A percentile compares a stretch with the other conserved stretches of the same genome.
Evolutionary conservation across 2,888 invertebrate genomes (phyloP).

Genomic region (Axea sp.): DNA sequence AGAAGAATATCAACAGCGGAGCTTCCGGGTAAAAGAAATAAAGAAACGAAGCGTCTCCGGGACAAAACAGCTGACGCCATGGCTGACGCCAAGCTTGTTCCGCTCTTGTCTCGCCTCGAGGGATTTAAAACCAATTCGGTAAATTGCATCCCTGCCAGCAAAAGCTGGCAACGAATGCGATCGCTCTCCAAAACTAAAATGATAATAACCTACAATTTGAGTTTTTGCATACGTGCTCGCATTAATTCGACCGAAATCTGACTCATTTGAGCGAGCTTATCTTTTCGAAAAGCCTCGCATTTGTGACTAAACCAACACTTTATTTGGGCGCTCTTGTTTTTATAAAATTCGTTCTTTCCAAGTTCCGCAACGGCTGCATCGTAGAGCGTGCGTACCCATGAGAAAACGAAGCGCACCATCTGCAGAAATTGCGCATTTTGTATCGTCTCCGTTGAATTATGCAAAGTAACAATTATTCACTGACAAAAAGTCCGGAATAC

Average conservation of each 20-base stretch:
- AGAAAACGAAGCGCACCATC: conserved; percentile 36
- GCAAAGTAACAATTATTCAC: conserved; percentile 46
- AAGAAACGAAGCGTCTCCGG: conserved; percentile 71
- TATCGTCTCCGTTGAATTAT: conserved; percentile 25
- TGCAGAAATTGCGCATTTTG: conserved; percentile 40
- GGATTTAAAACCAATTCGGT: conserved; percentile 78
- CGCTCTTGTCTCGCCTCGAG: conserved; percentile 68
- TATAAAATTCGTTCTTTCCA: not conserved
- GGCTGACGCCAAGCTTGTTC: conserved; percentile 70
- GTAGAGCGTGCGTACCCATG: not conserved
- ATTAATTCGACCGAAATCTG: conserved; percentile 39
- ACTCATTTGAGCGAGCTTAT: conserved; percentile 34
- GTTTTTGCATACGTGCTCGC: conserved; percentile 52
- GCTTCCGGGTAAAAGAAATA: conserved; percentile 71
- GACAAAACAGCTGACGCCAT: conserved; percentile 78
- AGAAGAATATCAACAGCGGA: conserved; percentile 68
- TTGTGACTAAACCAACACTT: conserved; percentile 22
- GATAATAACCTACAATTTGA: conserved; percentile 61
- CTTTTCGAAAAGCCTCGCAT: conserved; percentile 3
- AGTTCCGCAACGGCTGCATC: conserved; percentile 2
- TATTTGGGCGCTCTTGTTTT: conserved; percentile 25
- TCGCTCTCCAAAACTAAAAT: conserved; percentile 59
- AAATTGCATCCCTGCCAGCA: conserved; percentile 72
- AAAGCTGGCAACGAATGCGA: conserved; percentile 63
- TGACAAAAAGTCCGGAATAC: conserved; percentile 55